Percentiles rank a stretch among this genome's conserved stretches.
Conservation (phyloP, 2,113 vertebrate genomes). For the Jaculus jaculus region DNA sequence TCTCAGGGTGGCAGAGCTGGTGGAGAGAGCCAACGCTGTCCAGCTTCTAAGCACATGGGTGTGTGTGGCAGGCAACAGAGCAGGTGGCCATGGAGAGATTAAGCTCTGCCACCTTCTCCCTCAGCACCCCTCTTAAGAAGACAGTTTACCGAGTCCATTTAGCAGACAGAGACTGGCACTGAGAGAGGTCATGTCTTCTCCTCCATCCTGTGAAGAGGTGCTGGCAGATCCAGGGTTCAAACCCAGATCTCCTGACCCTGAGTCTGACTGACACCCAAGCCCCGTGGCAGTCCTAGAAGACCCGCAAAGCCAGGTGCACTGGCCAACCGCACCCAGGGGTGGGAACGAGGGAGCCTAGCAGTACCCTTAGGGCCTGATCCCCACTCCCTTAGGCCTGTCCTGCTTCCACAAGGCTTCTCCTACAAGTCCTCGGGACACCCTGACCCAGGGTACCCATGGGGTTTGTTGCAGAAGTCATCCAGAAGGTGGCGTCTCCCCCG, state of each 20-base stretch:
- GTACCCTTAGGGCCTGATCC: neutral
- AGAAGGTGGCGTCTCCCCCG: conserved; percentile 91
- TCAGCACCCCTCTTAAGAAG: neutral
- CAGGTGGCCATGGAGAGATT: neutral
- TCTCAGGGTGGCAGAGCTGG: neutral
- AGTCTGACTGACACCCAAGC: neutral
- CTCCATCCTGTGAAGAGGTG: neutral
- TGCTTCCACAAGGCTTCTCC: neutral
- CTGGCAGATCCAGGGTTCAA: neutral
- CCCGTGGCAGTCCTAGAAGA: neutral
- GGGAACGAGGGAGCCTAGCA: neutral
- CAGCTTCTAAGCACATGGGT: neutral
- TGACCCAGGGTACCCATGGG: rapidly evolving
- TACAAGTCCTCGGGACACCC: neutral
- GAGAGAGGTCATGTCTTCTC: neutral
- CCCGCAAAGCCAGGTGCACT: neutral
- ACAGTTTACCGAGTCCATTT: neutral
- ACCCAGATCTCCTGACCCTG: neutral
- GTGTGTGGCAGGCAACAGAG: neutral
- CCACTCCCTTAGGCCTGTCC: neutral
- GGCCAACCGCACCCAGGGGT: rapidly evolving
- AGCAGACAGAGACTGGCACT: neutral
- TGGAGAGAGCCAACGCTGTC: neutral
- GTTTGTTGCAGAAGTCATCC: conserved; percentile 90
- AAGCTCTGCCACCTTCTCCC: neutral